Evolutionary conservation across 2,797 vertebrate genomes (phyloP).

Genomic region (Poecile montanus): DNA sequence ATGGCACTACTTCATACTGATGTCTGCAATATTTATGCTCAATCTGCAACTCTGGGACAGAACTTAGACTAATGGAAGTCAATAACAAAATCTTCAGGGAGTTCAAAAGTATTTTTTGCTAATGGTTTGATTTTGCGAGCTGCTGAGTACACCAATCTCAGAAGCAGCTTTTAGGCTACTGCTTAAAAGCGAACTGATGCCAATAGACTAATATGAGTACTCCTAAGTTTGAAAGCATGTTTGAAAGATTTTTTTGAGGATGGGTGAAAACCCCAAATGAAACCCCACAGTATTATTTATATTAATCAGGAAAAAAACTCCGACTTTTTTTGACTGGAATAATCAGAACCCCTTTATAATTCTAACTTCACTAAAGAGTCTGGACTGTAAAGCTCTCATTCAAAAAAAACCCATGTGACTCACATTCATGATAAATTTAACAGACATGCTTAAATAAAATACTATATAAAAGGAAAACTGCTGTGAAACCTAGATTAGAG

Average conservation of each 20-base stretch:
- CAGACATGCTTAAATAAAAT: background rate
- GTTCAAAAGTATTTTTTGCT: conserved; percentile 55
- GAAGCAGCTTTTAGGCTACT: background rate
- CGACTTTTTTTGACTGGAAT: background rate
- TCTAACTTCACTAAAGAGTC: background rate
- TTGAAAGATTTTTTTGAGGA: background rate
- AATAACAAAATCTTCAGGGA: conserved; percentile 51
- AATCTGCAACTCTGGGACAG: conserved; percentile 31
- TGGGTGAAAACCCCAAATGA: background rate
- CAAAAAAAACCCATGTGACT: background rate
- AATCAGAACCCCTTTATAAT: background rate
- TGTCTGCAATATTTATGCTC: conserved; percentile 47
- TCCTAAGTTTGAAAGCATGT: background rate
- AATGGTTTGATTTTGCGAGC: conserved; percentile 51
- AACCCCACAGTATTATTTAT: background rate
- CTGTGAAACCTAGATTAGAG: background rate
- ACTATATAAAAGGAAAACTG: background rate
- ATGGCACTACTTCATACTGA: conserved; percentile 15
- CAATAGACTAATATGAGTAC: background rate
- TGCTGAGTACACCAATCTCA: conserved; percentile 24
- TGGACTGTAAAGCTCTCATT: background rate
- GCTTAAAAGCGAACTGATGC: conserved; percentile 50
- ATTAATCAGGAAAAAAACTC: background rate
- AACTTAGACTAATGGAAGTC: conserved; percentile 52
- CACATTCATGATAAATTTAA: background rate